Percentiles rank a stretch among this genome's conserved stretches.
These are phyloP conservation scores for Xenotilapia longispinis DNA, from an alignment of 2,113 vertebrate genomes.

Conservation along the genomic window DNA sequence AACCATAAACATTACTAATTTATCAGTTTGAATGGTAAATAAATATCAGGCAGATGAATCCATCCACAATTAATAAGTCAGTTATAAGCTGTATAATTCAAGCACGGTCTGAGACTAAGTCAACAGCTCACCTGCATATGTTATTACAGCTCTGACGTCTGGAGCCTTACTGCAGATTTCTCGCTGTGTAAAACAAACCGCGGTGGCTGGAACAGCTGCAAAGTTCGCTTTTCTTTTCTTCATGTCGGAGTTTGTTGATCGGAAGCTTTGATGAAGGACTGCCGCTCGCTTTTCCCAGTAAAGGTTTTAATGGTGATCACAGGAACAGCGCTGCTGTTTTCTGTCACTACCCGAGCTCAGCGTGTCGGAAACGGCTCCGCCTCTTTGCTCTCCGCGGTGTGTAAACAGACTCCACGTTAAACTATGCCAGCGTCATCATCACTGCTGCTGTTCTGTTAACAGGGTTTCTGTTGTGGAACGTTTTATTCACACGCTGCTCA, in stretches of 20 bases:
- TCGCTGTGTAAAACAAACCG: not conserved
- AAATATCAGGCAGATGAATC: not conserved
- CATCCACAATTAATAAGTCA: not conserved
- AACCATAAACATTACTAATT: not conserved
- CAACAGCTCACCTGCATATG: not conserved
- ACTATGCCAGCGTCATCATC: rapidly evolving
- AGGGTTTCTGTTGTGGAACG: not conserved
- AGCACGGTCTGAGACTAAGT: not conserved
- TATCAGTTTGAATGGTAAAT: not conserved
- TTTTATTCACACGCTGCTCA: not conserved
- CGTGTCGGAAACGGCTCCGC: not conserved
- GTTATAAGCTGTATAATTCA: not conserved
- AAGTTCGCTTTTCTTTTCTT: not conserved
- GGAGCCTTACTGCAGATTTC: not conserved
- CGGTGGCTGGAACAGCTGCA: no score
- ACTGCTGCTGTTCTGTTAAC: not conserved
- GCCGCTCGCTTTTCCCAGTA: not conserved
- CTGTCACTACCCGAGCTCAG: not conserved
- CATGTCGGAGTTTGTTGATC: not conserved
- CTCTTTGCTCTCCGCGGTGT: not conserved
- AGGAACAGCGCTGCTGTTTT: not conserved
- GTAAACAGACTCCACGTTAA: not conserved
- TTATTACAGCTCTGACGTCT: not conserved
- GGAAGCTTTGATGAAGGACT: not conserved
- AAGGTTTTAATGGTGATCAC: rapidly evolving